Conservation (phyloP, 1,140 invertebrate genomes). For the Brachionus paranguensis region DNA sequence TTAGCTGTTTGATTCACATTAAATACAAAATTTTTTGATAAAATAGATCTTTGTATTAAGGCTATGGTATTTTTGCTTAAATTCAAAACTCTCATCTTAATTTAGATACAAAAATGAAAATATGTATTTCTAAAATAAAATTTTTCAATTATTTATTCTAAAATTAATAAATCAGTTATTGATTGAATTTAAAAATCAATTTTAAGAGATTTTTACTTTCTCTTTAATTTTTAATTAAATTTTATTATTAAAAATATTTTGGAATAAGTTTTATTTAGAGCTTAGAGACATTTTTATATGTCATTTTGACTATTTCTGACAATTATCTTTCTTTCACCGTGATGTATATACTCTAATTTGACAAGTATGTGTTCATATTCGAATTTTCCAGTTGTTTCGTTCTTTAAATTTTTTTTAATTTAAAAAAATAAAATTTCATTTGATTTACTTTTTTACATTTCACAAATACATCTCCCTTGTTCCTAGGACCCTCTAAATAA, state of each 20-base stretch:
- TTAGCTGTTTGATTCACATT: not conserved
- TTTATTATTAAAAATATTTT: not conserved
- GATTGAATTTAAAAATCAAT: not conserved
- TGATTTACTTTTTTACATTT: conserved; percentile 32
- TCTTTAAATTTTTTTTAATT: not conserved
- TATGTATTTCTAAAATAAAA: no score
- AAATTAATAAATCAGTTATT: not conserved
- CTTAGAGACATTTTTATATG: not conserved
- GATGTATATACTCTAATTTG: not conserved
- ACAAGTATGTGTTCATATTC: conserved; percentile 34
- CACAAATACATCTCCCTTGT: not conserved
- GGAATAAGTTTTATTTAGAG: not conserved
- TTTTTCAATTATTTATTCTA: no score
- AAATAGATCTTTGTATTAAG: not conserved
- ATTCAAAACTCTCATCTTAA: not conserved
- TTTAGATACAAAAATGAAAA: no score
- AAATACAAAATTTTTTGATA: not conserved
- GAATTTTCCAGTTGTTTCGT: conserved; percentile 5
- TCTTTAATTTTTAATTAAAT: not conserved
- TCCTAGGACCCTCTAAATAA: conserved; percentile 18
- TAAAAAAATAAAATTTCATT: not conserved
- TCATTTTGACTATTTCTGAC: not conserved
- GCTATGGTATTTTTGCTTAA: not conserved
- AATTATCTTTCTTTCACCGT: not conserved
- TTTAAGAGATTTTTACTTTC: not conserved